Percentiles rank a stretch among this genome's conserved stretches.
Conservation (phyloP, 2,888 invertebrate species). For the Synergus umbraculus region DNA sequence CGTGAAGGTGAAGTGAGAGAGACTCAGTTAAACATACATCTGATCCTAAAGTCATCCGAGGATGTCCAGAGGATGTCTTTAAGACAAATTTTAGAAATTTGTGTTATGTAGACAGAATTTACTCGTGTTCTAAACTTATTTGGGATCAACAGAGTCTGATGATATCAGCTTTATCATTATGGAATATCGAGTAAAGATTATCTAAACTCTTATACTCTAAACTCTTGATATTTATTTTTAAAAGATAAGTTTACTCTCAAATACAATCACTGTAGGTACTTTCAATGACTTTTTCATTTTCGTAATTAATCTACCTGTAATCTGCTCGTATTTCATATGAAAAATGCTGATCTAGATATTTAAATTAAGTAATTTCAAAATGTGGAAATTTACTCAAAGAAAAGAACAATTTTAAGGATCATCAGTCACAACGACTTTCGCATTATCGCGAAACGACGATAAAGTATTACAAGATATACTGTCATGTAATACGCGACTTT, state of each 20-base stretch:
- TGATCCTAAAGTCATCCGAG: not conserved
- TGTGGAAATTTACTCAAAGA: not conserved
- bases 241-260: not conserved
- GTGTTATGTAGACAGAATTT: not conserved
- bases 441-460: slow-evolving; percentile 44
- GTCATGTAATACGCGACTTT: slow-evolving; percentile 48
- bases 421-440: slow-evolving; percentile 51
- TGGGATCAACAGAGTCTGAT: slow-evolving; percentile 12
- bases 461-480: slow-evolving; percentile 36
- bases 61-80: not conserved
- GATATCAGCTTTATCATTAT: not conserved
- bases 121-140: not conserved
- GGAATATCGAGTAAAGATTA: not conserved
- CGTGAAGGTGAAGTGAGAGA: not conserved
- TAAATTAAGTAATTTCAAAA: slow-evolving; percentile 1
- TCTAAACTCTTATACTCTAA: not conserved
- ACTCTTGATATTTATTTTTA: slow-evolving; percentile 6
- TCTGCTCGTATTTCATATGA: not conserved
- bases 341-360: slow-evolving; percentile 14
- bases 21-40: slow-evolving; percentile 18
- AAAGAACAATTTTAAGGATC: slow-evolving; percentile 52
- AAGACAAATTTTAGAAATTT: not conserved
- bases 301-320: not conserved
- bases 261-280: not conserved
- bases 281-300: not conserved